These are phyloP conservation scores for Hippocampus comes DNA, from an alignment of 2,113 vertebrate genomes.

Conservation along the genomic window DNA sequence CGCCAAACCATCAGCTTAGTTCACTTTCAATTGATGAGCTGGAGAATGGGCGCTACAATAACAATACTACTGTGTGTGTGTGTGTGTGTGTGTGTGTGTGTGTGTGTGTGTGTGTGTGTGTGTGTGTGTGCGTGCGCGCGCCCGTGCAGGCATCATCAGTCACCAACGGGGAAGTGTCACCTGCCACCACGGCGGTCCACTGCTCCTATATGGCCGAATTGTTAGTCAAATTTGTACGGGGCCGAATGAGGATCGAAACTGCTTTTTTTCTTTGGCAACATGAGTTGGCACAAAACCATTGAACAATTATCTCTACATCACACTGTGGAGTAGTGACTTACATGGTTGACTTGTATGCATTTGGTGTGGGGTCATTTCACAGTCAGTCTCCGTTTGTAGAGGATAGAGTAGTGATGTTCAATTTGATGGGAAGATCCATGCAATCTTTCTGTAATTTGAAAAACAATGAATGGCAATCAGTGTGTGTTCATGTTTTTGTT, in stretches of 20 bases:
- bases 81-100: neutral
- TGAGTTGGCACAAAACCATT: neutral
- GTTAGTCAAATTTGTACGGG: neutral
- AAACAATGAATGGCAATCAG: too few species aligned
- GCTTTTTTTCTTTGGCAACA: neutral
- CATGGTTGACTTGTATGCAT: too few species aligned
- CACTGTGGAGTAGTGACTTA: too few species aligned
- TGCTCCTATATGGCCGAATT: neutral
- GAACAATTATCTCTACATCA: too few species aligned
- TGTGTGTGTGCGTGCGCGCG: neutral
- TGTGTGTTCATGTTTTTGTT: too few species aligned
- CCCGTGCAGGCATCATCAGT: neutral
- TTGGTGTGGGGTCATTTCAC: too few species aligned
- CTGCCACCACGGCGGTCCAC: constrained; percentile 26
- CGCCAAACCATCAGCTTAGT: constrained; percentile 55
- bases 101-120: neutral
- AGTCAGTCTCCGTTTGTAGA: too few species aligned
- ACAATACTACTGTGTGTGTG: constrained; percentile 42
- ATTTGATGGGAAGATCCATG: too few species aligned
- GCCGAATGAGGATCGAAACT: neutral
- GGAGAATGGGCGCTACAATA: constrained; percentile 55
- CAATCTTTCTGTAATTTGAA: too few species aligned
- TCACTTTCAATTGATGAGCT: constrained; percentile 46
- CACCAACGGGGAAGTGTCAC: constrained; percentile 26
- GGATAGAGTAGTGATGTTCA: too few species aligned